Base-by-base conservation (phyloP, 2,113 vertebrate genomes). In the Danionella cerebrum region DNA sequence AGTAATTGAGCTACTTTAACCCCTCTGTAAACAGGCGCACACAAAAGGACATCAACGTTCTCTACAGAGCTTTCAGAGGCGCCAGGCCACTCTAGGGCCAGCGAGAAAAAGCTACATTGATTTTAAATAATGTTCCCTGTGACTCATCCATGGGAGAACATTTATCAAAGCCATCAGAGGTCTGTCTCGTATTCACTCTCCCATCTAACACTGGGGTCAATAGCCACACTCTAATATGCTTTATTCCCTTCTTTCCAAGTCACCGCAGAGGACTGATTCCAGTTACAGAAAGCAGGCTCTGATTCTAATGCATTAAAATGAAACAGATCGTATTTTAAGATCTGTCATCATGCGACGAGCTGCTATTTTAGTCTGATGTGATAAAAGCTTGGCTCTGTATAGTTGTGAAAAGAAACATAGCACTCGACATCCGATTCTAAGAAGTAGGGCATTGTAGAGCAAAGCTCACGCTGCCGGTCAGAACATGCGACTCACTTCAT, bases 101-200 rank as follows among this genome's bases (percentile, higher is more conserved):
- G 54, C 50, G 53, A 12, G 65, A 59, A 74, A 74, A 74, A 74
- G 59, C 59, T 18, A 55, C 66, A 74, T 74, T 74, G 72, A 74
- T 74, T 74, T 74, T 74, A 74, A 74, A 74, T 74, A 74, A 74
- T 74, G 72, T 66, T 70, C 67, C 67, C 72, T 45, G 59, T 70
- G 60, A 70, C 67, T 66, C 72, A 74, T 74, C 47, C 47, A 42
- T 21, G 58, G 63, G 41, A 70, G 48, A 62, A 64, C 72, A 74
- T 74, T 70, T 70, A 74, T 67, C 68, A 74, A 70, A 70, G 67
- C 72, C 67, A 62, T 74, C 68, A 67, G 63, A 66, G 63, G 14
- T 48, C 47, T 33, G 64, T 54, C 66, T 70, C 60, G 50, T 54
- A 57, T 74, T 74, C 54, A 10, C 52, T 38, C 53, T 70, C 53